Evolutionary conservation across 2,797 vertebrate species (phyloP).

Genomic region (Anomalospiza imberbis): DNA sequence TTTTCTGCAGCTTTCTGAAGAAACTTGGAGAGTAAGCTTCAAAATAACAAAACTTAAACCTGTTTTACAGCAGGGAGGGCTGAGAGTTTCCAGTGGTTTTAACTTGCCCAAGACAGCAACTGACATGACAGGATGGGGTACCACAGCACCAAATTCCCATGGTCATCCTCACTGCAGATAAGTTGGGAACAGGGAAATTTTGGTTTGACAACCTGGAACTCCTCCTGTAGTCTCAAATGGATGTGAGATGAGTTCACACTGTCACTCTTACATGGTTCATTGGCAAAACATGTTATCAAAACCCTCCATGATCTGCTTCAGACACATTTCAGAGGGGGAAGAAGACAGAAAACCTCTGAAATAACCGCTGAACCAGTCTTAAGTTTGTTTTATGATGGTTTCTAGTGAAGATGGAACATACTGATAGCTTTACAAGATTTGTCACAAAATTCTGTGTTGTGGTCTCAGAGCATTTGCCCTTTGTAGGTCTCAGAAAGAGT

Average conservation of each 20-base stretch:
- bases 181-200: not conserved
- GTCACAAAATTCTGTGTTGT: not conserved
- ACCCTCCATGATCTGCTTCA: not conserved
- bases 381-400: not conserved
- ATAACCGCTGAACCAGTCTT: not conserved
- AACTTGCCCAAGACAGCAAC: not conserved
- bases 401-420: not conserved
- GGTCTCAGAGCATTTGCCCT: not conserved
- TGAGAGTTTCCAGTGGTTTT: not conserved
- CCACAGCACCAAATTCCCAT: not conserved
- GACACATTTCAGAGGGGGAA: accelerated
- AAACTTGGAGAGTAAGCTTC: not conserved
- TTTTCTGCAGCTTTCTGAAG: not conserved
- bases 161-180: not conserved
- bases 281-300: not conserved
- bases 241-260: accelerated
- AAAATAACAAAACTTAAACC: not conserved
- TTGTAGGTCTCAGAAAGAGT: not conserved
- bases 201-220: not conserved
- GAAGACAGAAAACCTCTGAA: not conserved
- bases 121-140: accelerated
- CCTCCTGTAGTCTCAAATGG: not conserved
- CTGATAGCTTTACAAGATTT: not conserved
- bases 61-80: not conserved
- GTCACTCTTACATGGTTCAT: not conserved